Evolutionary conservation across 1,140 invertebrate species (phyloP).

Genomic region (Euborellia annulipes): DNA sequence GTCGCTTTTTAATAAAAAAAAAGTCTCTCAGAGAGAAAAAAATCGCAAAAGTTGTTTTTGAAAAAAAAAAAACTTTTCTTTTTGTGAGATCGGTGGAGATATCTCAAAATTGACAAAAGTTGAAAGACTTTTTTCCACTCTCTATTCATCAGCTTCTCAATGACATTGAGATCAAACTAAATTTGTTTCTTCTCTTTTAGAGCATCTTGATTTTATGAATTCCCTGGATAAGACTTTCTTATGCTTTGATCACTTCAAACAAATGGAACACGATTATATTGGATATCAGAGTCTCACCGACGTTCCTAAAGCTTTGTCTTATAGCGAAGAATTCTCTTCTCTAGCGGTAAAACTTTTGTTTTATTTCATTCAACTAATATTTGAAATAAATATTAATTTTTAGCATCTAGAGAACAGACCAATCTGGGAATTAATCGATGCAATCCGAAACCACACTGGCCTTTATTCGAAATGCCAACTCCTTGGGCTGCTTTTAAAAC

Average conservation of each 20-base stretch:
- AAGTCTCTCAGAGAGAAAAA: too few species aligned
- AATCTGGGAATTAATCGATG: constrained; percentile 55
- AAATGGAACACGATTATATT: constrained; percentile 81
- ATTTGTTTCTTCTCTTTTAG: constrained; percentile 29
- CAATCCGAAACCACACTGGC: constrained; percentile 47
- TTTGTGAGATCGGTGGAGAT: too few species aligned
- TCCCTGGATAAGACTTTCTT: constrained; percentile 47
- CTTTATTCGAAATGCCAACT: constrained; percentile 68
- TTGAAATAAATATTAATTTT: constrained; percentile 14
- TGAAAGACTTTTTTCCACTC: too few species aligned
- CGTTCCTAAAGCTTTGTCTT: constrained; percentile 68
- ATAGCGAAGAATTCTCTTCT: constrained; percentile 44
- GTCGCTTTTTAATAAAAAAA: too few species aligned
- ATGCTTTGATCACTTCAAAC: constrained; percentile 62
- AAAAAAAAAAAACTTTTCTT: too few species aligned
- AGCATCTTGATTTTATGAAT: constrained; percentile 92
- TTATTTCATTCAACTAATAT: constrained; percentile 12
- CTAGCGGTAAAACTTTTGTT: constrained; percentile 32
- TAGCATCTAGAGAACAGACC: constrained; percentile 38
- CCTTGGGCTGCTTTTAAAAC: constrained; percentile 65
- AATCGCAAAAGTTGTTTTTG: too few species aligned
- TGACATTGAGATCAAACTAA: too few species aligned
- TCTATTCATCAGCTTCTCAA: too few species aligned
- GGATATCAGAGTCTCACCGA: constrained; percentile 95
- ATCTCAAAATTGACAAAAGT: too few species aligned